Conservation (phyloP, 2,113 vertebrate genomes). For the Cariama cristata region DNA sequence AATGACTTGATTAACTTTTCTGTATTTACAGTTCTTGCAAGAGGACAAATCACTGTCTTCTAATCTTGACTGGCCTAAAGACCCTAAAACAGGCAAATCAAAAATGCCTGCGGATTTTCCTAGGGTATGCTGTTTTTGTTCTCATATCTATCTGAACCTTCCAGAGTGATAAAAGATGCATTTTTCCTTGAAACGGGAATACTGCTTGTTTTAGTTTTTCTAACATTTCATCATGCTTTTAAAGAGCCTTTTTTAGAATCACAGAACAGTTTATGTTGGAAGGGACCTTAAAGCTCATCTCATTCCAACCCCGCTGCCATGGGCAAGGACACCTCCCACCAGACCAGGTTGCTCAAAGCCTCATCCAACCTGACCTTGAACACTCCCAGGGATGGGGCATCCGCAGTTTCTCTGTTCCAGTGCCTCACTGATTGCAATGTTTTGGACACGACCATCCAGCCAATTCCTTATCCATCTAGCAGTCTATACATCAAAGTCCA, state of each 20-base stretch:
- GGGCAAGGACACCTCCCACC: neutral
- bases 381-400: rapidly evolving
- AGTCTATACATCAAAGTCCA: neutral
- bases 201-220: neutral
- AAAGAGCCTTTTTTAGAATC: neutral
- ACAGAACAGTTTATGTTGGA: neutral
- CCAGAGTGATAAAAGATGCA: neutral
- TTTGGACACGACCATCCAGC: too few relatives aligned
- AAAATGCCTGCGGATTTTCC: neutral
- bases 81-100: neutral
- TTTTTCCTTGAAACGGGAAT: neutral
- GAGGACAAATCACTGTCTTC: neutral
- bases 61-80: neutral
- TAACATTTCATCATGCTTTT: neutral
- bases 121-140: neutral
- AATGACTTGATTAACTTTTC: neutral
- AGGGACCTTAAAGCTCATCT: neutral
- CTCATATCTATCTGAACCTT: neutral
- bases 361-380: rapidly evolving
- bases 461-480: neutral
- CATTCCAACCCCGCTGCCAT: neutral
- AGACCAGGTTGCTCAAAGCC: neutral
- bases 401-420: neutral
- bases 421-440: neutral
- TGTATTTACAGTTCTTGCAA: neutral